phyloP scores from a whole-genome alignment of 1,140 invertebrate species.

The Drosophila pseudoananassae region DNA sequence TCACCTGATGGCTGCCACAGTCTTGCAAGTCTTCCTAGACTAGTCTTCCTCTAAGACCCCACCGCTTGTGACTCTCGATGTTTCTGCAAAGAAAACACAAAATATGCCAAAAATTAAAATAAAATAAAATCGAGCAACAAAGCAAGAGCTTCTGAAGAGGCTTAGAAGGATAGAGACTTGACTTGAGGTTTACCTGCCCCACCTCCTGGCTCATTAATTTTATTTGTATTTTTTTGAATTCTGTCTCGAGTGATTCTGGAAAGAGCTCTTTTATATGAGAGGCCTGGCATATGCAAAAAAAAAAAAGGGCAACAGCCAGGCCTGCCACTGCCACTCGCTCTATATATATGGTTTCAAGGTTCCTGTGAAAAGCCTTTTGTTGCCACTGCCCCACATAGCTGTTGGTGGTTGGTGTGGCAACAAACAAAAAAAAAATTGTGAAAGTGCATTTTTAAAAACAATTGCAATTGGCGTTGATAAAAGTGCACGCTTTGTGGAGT shows the following conservation, averaged over 20 bases:
- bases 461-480: conserved; percentile 72
- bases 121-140: conserved; percentile 21
- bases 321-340: too few species aligned
- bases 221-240: conserved; percentile 58
- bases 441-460: conserved; percentile 74
- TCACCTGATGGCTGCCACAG: conserved; percentile 20
- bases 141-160: neutral
- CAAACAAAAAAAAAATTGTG: conserved; percentile 39
- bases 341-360: conserved; percentile 58
- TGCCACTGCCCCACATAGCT: conserved; percentile 15
- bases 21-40: neutral
- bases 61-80: conserved; percentile 1
- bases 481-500: too few species aligned
- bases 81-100: neutral
- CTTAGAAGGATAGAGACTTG: neutral
- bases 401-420: too few species aligned
- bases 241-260: conserved; percentile 45
- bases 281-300: conserved; percentile 1
- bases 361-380: conserved; percentile 1
- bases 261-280: neutral
- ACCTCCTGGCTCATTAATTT: conserved; percentile 58
- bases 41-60: too few species aligned
- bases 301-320: neutral
- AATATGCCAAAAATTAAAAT: conserved; percentile 8
- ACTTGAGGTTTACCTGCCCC: conserved; percentile 40